Percentiles rank a stretch among this genome's conserved stretches.
These are phyloP conservation scores for Brachyhypopomus occidentalis DNA, from an alignment of 2,113 vertebrate species.

Conservation along the genomic window DNA sequence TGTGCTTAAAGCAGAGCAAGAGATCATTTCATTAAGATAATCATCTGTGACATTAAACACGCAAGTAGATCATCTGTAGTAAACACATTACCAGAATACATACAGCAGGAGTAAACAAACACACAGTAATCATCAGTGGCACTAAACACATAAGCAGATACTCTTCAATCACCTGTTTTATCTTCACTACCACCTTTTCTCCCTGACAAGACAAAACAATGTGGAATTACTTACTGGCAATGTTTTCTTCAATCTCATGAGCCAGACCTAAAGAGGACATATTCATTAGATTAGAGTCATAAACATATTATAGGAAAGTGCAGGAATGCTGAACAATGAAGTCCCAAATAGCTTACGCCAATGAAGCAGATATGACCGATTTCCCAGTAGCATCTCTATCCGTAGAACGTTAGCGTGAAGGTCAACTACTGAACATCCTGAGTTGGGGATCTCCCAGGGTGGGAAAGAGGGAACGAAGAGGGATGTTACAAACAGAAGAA, in stretches of 20 bases:
- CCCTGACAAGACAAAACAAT: background rate
- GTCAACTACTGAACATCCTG: constrained; percentile 81
- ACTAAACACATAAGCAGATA: background rate
- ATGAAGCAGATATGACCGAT: constrained; percentile 85
- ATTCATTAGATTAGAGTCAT: background rate
- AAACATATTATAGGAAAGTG: background rate
- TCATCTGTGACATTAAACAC: background rate
- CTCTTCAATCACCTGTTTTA: background rate
- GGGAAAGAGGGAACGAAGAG: background rate
- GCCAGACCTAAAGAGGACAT: constrained; percentile 77
- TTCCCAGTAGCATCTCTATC: constrained; percentile 79
- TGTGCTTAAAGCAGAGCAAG: background rate
- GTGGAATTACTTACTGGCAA: constrained; percentile 76
- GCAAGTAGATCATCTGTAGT: background rate
- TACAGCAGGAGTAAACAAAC: background rate
- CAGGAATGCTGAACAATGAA: background rate
- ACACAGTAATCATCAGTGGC: background rate
- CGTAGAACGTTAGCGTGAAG: constrained; percentile 76
- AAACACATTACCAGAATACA: background rate
- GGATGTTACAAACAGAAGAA: background rate
- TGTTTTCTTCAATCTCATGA: constrained; percentile 76
- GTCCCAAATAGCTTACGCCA: constrained; percentile 76
- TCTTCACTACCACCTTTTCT: background rate
- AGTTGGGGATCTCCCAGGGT: constrained; percentile 70
- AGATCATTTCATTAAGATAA: background rate